A percentile compares a stretch with the other conserved stretches of the same genome.
Evolutionary conservation across 1,140 invertebrate species (phyloP).

Genomic region (Belonocnema kinseyi): DNA sequence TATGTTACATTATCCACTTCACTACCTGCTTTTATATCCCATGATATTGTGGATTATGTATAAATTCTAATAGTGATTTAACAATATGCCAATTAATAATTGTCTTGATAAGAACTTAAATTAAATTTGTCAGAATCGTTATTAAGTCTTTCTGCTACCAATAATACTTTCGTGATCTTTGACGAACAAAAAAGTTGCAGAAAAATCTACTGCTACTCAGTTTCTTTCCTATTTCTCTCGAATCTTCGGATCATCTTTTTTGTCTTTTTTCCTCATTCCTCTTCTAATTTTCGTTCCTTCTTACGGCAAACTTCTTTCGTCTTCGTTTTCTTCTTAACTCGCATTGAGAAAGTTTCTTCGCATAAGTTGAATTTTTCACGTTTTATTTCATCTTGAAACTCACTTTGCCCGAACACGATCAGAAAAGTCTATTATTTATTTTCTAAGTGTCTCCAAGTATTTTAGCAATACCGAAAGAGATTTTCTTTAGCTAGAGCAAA

Average conservation of each 20-base stretch:
- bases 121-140: no score
- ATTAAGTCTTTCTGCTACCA: no score
- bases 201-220: no score
- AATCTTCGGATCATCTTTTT: not conserved
- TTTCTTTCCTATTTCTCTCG: no score
- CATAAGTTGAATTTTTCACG: conserved; percentile 12
- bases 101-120: no score
- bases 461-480: not conserved
- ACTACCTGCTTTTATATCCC: not conserved
- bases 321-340: not conserved
- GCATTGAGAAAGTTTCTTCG: conserved; percentile 3
- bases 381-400: conserved; percentile 3
- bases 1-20: not conserved
- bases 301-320: not conserved
- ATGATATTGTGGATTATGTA: no score
- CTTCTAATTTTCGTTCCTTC: no score
- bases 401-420: not conserved
- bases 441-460: not conserved
- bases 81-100: no score
- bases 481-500: not conserved
- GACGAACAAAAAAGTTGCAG: no score
- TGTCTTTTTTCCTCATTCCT: not conserved
- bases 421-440: conserved; percentile 2
- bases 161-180: no score
- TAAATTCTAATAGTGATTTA: no score